phyloP scores from a whole-genome alignment of 2,113 vertebrate genomes.

The Actinemys pallida region DNA sequence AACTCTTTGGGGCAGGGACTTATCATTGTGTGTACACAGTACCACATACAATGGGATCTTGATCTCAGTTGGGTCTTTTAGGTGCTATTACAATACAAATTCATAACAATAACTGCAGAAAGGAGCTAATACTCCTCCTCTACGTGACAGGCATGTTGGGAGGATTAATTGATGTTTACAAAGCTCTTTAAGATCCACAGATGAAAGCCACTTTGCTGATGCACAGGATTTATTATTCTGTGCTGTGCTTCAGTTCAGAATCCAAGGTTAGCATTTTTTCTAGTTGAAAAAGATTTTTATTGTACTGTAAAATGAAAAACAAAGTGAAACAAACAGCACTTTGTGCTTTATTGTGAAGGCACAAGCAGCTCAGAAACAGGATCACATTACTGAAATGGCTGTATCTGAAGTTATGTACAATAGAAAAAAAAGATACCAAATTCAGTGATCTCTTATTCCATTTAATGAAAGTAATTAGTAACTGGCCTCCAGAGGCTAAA shows the following conservation, averaged over 20 bases:
- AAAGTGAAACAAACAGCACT: conserved; percentile 65
- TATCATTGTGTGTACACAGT: background rate
- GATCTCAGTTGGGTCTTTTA: background rate
- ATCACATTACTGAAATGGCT: conserved; percentile 65
- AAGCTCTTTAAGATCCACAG: conserved; percentile 58
- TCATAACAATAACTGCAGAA: conserved; percentile 42
- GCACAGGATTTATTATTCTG: conserved; percentile 67
- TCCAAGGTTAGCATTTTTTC: conserved; percentile 66
- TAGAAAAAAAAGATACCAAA: conserved; percentile 53
- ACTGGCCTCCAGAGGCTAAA: conserved; percentile 57
- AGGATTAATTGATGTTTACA: conserved; percentile 67
- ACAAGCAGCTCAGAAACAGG: conserved; percentile 53
- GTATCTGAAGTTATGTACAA: conserved; percentile 31
- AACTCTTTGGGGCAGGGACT: conserved; percentile 2
- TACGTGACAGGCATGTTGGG: conserved; percentile 28
- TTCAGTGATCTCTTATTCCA: conserved; percentile 64
- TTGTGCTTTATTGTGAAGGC: conserved; percentile 55
- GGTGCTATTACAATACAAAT: conserved; percentile 11
- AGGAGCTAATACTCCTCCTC: background rate
- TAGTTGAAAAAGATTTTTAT: conserved; percentile 67
- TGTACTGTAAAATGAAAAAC: conserved; percentile 68
- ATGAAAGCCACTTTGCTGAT: conserved; percentile 63
- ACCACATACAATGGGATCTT: background rate
- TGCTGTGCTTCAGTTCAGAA: conserved; percentile 44
- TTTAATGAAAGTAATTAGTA: conserved; percentile 68